These are phyloP conservation scores for Idaea dimidiata DNA, from an alignment of 2,888 invertebrate genomes.

Conservation along the genomic window DNA sequence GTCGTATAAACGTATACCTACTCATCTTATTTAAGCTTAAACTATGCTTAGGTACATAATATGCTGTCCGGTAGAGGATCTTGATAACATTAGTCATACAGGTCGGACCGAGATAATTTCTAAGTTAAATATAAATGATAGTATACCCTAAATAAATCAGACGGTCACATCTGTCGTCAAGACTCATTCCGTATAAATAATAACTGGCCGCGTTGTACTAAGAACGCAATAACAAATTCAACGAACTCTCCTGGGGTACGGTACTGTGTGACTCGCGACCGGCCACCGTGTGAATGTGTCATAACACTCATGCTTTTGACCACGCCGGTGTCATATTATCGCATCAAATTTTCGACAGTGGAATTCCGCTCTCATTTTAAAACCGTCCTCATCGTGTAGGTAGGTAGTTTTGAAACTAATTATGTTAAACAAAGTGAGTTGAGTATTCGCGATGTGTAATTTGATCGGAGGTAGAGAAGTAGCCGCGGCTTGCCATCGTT, in stretches of 20 bases:
- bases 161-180: conserved; percentile 64
- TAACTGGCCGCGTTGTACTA: conserved; percentile 72
- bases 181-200: conserved; percentile 64
- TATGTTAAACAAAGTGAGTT: conserved; percentile 36
- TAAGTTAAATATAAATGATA: conserved; percentile 48
- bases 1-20: conserved; percentile 51
- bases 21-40: conserved; percentile 20
- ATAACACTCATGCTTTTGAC: conserved; percentile 64
- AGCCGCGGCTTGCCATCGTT: conserved; percentile 31
- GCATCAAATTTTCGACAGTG: conserved; percentile 61
- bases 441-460: conserved; percentile 47
- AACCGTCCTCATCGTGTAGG: conserved; percentile 31
- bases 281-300: conserved; percentile 77
- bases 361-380: conserved; percentile 57
- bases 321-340: conserved; percentile 67
- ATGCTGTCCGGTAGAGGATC: conserved; percentile 31
- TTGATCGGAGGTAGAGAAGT: conserved; percentile 34
- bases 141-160: conserved; percentile 61
- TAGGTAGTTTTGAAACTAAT: conserved; percentile 40
- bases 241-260: conserved; percentile 77
- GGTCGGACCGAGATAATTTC: conserved; percentile 40
- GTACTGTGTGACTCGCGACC: conserved; percentile 72
- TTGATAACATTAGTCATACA: conserved; percentile 42
- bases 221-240: conserved; percentile 80
- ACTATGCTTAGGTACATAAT: conserved; percentile 12